Evolutionary conservation across 2,888 invertebrate species (phyloP), one percentile per base, ranked within the genome.

Genomic region (Antitype chi): DNA sequence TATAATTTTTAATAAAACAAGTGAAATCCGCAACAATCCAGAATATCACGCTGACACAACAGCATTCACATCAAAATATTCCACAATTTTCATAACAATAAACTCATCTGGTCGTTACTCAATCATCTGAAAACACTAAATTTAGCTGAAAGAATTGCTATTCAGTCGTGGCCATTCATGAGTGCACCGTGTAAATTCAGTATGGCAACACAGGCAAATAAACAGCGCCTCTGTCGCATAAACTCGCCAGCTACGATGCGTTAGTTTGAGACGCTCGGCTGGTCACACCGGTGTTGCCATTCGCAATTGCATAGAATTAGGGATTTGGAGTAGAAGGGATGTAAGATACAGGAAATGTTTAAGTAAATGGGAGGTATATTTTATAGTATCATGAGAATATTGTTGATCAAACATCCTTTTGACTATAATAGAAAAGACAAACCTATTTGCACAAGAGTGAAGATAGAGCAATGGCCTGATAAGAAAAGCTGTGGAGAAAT

Each of bases 161-260:
- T 59, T 70, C 55, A 69, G 68, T 66, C 55, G 71, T 68, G 72
- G 68, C 73, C 67, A 86, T 84, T 84, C 86, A 84, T 72, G 84
- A 84, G 67, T 74, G 80, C 67, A 80, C 32, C 68, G 70, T 81
- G 85, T 85, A 81, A 78, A 84, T 82, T 76, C 74, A 74, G 73
- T 69, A 73, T 83, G 73, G 84, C 73, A 78, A 80, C 81, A 87
- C 76, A 78, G 79, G 76, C 82, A 85, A 83, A 88, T 89, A 86
- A 88, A 82, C 87, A 77, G 78, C 70, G 76, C 79, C 70, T 72
- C 81, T 81, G 83, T 83, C 84, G 80, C 86, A 86, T 86, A 86
- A 87, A 85, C 88, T 85, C 83, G 80, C 79, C 76, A 85, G 89
- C 85, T 84, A 86, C 85, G 84, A 86, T 80, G 85, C 85, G 87